phyloP scores from a whole-genome alignment of 2,888 invertebrate species.

The Polyommatus icarus region DNA sequence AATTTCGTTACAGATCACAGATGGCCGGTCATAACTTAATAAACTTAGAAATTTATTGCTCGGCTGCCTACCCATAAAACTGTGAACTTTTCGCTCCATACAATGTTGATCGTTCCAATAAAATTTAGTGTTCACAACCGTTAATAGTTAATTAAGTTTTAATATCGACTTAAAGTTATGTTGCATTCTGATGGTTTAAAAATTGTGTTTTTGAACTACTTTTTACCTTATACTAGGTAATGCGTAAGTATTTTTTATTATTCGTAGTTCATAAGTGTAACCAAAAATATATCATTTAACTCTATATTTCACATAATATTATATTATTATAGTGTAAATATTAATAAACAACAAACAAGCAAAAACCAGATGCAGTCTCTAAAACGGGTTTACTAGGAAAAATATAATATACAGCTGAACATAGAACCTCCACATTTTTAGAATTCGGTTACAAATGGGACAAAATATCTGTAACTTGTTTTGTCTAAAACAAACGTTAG shows the following conservation, averaged over 20 bases:
- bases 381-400: too few relatives aligned
- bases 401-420: too few relatives aligned
- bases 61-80: conserved; percentile 24
- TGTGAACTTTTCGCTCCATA: neutral
- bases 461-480: neutral
- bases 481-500: neutral
- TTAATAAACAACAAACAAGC: too few relatives aligned
- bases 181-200: neutral
- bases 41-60: conserved; percentile 23
- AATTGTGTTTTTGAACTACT: neutral
- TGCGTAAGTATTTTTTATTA: too few relatives aligned
- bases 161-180: neutral
- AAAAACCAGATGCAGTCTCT: too few relatives aligned
- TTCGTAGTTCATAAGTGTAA: too few relatives aligned
- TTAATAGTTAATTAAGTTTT: conserved; percentile 13
- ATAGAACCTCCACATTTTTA: too few relatives aligned
- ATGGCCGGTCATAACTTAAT: conserved; percentile 23
- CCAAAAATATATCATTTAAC: too few relatives aligned
- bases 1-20: conserved; percentile 15
- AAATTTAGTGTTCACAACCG: neutral
- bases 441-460: neutral
- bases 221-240: neutral
- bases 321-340: too few relatives aligned
- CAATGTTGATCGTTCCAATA: conserved; percentile 2
- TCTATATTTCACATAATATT: too few relatives aligned